Base-by-base conservation (phyloP, 2,888 invertebrate genomes). In the Mycogona germanica region DNA sequence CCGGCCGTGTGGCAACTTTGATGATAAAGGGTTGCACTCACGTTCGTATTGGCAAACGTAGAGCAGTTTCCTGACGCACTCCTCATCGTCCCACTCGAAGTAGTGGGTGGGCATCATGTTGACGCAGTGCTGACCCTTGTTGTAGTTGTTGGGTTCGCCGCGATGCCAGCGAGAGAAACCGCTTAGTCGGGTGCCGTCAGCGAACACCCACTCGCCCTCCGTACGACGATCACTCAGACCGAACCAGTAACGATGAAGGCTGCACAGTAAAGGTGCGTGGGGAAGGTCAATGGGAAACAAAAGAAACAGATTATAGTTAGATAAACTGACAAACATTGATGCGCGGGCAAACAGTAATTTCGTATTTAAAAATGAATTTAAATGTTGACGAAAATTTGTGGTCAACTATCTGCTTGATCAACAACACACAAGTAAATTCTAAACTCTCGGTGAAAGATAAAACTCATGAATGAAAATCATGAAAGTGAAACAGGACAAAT, bases 1-100 rank as follows among this genome's bases (percentile, higher is more conserved):
- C 35, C 35, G 14, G 14, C 14, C 14, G 12, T 12, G 14, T 35
- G 35, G 12, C 14, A 12, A 12, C 35, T n/a, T n/a, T n/a, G n/a
- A n/a, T n/a, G n/a, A n/a, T n/a, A n/a, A n/a, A 12, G 9, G 26
- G 28, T 45, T 45, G 17, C 6, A 45, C 29, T 55, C 38, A 51
- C 56, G 50, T 14, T 32, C 38, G 28, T 49, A 51, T 47, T 56
- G 41, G 38, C 56, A 56, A n/a, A 55, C 32, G 50, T 54, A 55
- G 1, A 45, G 29, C 12, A 26, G 26, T n/a, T 50, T 45, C n/a
- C 49, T 54, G 1, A 41, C 17, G 37, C 56, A 56, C 3, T 55
- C 29, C 5, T 56, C 54, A 23, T 56, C 56, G 46, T 56, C 56
- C 56, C 56, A 56, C 26, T 57, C 29, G 1, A 56, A 32, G 46